Evolutionary conservation across 2,888 invertebrate genomes (phyloP).

Genomic region (Lithophane semibrunnea): DNA sequence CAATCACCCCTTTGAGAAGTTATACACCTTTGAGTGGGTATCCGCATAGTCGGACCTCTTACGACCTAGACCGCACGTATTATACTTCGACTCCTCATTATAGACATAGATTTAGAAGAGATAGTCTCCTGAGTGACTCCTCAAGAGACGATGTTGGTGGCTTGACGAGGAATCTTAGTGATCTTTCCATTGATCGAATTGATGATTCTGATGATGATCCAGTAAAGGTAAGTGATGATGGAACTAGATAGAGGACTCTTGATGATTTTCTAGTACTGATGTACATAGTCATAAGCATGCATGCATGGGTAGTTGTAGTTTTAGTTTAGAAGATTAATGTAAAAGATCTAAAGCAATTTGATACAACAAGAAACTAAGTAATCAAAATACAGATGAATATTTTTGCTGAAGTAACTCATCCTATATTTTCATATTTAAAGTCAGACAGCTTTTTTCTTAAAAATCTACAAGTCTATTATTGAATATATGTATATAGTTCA

Average conservation of each 20-base stretch:
- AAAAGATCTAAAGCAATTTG: background rate
- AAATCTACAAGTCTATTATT: background rate
- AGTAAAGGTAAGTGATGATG: constrained; percentile 79
- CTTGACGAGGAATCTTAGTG: constrained; percentile 81
- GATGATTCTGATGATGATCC: constrained; percentile 86
- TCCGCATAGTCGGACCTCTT: constrained; percentile 85
- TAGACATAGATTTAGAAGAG: constrained; percentile 84
- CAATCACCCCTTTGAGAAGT: constrained; percentile 81
- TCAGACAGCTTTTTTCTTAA: background rate
- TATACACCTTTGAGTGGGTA: constrained; percentile 87
- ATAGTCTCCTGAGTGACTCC: constrained; percentile 63
- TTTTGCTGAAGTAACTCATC: background rate
- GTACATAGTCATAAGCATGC: constrained; percentile 21
- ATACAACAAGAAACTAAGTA: background rate
- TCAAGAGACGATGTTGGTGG: constrained; percentile 78
- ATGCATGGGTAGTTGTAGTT: constrained; percentile 29
- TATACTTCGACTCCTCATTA: constrained; percentile 82
- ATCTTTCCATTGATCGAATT: constrained; percentile 85
- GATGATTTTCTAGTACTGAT: constrained; percentile 16
- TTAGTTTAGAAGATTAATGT: background rate
- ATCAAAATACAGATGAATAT: background rate
- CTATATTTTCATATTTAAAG: background rate
- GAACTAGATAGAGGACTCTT: constrained; percentile 29
- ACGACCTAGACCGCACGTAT: constrained; percentile 87
- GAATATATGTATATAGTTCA: background rate